Base-by-base conservation (phyloP, 2,888 invertebrate species). In the Sialis fuliginosa region DNA sequence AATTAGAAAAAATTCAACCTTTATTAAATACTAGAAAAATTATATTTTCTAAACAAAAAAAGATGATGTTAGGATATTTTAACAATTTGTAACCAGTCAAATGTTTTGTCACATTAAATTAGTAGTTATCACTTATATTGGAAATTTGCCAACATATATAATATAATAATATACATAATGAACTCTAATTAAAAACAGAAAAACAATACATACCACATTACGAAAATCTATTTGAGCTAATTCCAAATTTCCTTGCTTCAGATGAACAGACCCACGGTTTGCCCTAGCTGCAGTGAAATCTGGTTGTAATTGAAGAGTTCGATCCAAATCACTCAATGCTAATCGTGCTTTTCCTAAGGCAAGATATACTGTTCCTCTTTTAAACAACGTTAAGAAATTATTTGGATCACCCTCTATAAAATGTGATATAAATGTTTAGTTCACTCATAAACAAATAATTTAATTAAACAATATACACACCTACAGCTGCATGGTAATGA, bases 401-500 rank as follows among this genome's bases (percentile, higher is more conserved):
- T 74, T 76, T 37, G 95, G 90, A 67, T 98, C 97, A 9, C 88
- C 89, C 72, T 97, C 96, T 95, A 67, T 4, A 70, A 69, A 45
- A 48, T 51, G 47, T 54, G 51, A 45, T 37, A 13, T 46, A 42
- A 39, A 41, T 9, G 42, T 48, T n/a, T 44, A 34, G 6, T 33
- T 32, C 2, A 40, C 13, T 30, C 33, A 4, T 34, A 35, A n/a
- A 37, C 44, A 48, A 41, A 33, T 12, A 31, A 48, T 39, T 41
- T 48, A 30, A 22, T 13, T 13, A 35, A 48, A 33, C 5, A 34
- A 33, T 31, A 47, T 33, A 67, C 81, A 72, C 62, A 88, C 89
- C 95, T 56, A 98, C 90, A 56, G 97, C 98, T 51, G 91, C 88
- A 72, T 98, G 96, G 68, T 93, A 98, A 64, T 98, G 96, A 50